Conservation (phyloP, 2,797 vertebrate species). For the Lateolabrax maculatus region DNA sequence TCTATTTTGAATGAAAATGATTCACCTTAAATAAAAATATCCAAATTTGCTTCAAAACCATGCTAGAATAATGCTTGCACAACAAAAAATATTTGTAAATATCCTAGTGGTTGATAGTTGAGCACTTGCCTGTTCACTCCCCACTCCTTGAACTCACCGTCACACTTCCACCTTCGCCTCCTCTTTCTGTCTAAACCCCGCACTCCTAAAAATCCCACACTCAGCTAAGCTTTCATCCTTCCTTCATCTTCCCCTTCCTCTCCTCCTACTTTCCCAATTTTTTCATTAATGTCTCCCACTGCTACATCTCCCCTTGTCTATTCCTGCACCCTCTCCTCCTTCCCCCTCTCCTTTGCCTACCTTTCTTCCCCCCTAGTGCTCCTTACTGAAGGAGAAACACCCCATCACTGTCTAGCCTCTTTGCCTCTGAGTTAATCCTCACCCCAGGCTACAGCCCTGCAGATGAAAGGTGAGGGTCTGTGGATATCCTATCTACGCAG, state of each 20-base stretch:
- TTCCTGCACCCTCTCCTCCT: slow-evolving; percentile 29
- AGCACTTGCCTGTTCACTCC: slow-evolving; percentile 3
- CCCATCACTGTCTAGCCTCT: slow-evolving; percentile 69
- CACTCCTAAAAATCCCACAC: slow-evolving; percentile 42
- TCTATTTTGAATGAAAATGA: background rate
- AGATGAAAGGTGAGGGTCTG: slow-evolving; percentile 80
- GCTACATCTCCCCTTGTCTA: slow-evolving; percentile 36
- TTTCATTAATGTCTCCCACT: slow-evolving; percentile 59
- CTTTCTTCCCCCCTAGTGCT: slow-evolving; percentile 43
- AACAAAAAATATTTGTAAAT: background rate
- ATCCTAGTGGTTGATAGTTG: background rate
- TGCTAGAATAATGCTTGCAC: background rate
- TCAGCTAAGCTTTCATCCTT: slow-evolving; percentile 52
- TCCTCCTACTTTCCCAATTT: slow-evolving; percentile 36
- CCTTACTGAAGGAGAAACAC: slow-evolving; percentile 56
- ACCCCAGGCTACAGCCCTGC: slow-evolving; percentile 72
- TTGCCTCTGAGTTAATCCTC: slow-evolving; percentile 77
- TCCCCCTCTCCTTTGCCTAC: slow-evolving; percentile 22
- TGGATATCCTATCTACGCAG: slow-evolving; percentile 65
- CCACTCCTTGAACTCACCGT: slow-evolving; percentile 53
- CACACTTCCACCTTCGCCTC: slow-evolving; percentile 33
- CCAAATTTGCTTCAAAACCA: background rate
- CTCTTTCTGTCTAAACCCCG: slow-evolving; percentile 35
- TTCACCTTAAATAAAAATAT: background rate
- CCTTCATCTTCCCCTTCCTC: slow-evolving; percentile 33